Evolutionary conservation across 2,888 invertebrate genomes (phyloP), one percentile per base, ranked within the genome.

Genomic region (Lithophane ornitopus): DNA sequence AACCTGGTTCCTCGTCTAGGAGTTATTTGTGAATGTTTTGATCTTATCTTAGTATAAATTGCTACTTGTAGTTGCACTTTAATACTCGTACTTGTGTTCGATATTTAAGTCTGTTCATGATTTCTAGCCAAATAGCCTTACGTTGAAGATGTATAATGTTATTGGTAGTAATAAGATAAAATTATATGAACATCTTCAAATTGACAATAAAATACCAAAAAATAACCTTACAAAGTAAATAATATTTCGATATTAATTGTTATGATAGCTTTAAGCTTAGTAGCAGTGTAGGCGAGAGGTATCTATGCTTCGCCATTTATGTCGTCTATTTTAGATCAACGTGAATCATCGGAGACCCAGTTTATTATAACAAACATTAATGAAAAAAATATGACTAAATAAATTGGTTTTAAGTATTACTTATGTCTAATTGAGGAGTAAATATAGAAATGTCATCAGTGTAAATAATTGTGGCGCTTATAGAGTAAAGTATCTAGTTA

Each of bases 261-360:
- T 62, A 11, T 59, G 12, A 56, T 63, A 68, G 58, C n/a, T 78
- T 79, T 61, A 61, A 67, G 12, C 34, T 70, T 67, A 56, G 63
- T 46, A 44, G 16, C 12, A 41, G 74, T 71, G 85, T 86, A 78
- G 83, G 87, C 69, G 78, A n/a, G 49, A 66, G 52, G 63, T 56
- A 62, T 72, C 26, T 68, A 69, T 63, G 58, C 54, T 67, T 79
- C 41, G 58, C 69, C 68, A 62, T 86, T 68, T 76, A 76, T 62
- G 80, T 78, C 52, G 34, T 46, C 34, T 65, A 12, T 59, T 62
- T 68, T 61, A 65, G 39, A 66, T 54, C 11, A 59, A 56, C 22
- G 73, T 86, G 82, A 82, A 76, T 85, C 76, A 80, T 67, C 46
- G 12, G 7, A 65, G 52, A 9, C 61, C 41, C 19, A 26, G 16